Conservation (phyloP, 2,888 invertebrate genomes). For the Steinernema carpocapsae region DNA sequence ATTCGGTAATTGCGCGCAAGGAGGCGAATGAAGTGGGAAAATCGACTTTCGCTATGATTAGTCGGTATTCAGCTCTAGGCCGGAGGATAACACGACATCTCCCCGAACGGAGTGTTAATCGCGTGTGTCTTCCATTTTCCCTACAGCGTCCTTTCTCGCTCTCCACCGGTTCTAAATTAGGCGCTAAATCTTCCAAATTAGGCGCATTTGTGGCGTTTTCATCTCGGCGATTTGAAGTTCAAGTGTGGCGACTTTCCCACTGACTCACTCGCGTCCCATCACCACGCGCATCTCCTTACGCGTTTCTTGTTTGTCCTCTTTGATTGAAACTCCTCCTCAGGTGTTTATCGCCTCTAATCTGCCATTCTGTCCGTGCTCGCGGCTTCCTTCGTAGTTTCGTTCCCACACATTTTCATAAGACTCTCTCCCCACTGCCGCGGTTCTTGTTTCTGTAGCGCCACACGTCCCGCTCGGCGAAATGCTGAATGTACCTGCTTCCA, state of each 20-base stretch:
- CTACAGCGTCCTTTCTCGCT: not conserved
- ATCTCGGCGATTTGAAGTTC: not conserved
- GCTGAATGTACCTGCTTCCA: not conserved
- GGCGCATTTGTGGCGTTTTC: slow-evolving; percentile 13
- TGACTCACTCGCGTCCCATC: not conserved
- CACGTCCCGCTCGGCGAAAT: not conserved
- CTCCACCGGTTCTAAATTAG: slow-evolving; percentile 7
- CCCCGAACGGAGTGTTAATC: not conserved
- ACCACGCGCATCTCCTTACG: not conserved
- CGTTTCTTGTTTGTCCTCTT: not conserved
- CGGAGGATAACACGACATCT: not conserved
- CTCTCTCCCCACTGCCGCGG: not conserved
- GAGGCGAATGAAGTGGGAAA: not conserved
- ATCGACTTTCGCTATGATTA: slow-evolving; percentile 21
- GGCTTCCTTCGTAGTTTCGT: not conserved
- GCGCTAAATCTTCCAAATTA: not conserved
- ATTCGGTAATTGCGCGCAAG: slow-evolving; percentile 28
- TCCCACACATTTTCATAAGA: not conserved
- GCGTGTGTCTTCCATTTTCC: not conserved
- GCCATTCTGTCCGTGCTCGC: not conserved
- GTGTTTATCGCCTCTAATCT: slow-evolving; percentile 3
- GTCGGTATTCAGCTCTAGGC: not conserved
- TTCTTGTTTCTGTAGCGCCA: too few species aligned
- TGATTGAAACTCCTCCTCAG: not conserved
- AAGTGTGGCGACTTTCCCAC: not conserved